phyloP scores from a whole-genome alignment of 2,888 invertebrate species.

The Frankliniella fusca region DNA sequence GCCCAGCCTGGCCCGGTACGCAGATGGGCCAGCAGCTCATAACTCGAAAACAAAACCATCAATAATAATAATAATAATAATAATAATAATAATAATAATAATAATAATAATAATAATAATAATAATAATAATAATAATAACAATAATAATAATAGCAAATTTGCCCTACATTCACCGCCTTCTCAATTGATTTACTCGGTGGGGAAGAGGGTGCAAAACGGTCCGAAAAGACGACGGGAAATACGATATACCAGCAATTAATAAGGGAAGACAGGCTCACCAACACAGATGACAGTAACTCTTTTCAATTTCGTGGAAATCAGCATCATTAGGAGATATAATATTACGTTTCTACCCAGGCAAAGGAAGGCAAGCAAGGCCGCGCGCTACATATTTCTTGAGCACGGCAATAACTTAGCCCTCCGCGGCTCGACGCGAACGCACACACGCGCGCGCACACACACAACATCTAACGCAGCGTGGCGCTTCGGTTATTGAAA shows the following conservation, averaged over 20 bases:
- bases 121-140: too few relatives aligned
- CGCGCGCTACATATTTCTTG: not conserved
- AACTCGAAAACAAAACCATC: too few relatives aligned
- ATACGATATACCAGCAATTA: not conserved
- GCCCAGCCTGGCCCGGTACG: too few relatives aligned
- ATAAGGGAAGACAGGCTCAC: not conserved
- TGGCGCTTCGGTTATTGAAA: not conserved
- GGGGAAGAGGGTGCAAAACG: too few relatives aligned
- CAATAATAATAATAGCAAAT: too few relatives aligned
- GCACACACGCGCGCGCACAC: not conserved
- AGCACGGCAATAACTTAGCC: not conserved
- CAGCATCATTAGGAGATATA: conserved; percentile 6
- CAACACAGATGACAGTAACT: conserved; percentile 2
- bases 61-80: too few relatives aligned
- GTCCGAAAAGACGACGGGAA: too few relatives aligned
- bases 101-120: too few relatives aligned
- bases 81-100: too few relatives aligned
- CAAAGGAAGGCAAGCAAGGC: not conserved
- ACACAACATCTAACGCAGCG: not conserved
- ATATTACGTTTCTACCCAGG: not conserved
- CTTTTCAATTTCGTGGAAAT: conserved; percentile 22
- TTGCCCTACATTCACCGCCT: too few relatives aligned
- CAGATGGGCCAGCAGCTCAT: too few relatives aligned
- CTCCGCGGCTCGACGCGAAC: not conserved
- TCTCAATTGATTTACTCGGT: too few relatives aligned